These are phyloP conservation scores for Callaeas wilsoni DNA, from an alignment of 2,113 vertebrate species.

Conservation along the genomic window DNA sequence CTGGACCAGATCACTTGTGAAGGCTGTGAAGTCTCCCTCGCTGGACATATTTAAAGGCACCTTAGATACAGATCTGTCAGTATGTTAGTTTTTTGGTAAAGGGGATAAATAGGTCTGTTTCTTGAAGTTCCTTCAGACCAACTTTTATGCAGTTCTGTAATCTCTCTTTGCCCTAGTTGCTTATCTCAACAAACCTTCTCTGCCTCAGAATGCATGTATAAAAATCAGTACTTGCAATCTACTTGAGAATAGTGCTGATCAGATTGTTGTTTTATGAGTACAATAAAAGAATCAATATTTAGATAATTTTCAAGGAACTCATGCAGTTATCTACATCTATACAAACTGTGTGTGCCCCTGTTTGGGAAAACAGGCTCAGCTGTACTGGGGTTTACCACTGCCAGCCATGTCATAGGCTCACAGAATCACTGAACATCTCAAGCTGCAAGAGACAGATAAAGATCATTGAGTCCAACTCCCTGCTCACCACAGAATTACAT, in stretches of 20 bases:
- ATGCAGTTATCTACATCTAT: background rate
- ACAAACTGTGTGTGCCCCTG: background rate
- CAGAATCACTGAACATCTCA: background rate
- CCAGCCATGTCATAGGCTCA: background rate
- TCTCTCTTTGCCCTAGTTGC: background rate
- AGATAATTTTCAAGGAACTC: background rate
- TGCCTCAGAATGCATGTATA: background rate
- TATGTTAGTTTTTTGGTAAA: background rate
- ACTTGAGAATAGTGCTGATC: background rate
- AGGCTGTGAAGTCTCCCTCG: background rate
- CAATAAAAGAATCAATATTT: background rate
- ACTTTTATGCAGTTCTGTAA: background rate
- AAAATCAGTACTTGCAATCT: background rate
- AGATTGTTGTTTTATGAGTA: background rate
- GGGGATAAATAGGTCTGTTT: background rate
- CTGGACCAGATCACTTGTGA: background rate
- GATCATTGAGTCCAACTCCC: background rate
- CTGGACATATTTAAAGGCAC: background rate
- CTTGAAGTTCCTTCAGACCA: background rate
- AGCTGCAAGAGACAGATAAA: background rate
- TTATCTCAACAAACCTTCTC: background rate
- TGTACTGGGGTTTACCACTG: background rate
- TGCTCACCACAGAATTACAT: background rate
- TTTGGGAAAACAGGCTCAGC: background rate
- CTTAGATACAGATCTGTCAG: background rate